Conservation (phyloP, 2,888 invertebrate species). For the Meliscaeva auricollis region DNA sequence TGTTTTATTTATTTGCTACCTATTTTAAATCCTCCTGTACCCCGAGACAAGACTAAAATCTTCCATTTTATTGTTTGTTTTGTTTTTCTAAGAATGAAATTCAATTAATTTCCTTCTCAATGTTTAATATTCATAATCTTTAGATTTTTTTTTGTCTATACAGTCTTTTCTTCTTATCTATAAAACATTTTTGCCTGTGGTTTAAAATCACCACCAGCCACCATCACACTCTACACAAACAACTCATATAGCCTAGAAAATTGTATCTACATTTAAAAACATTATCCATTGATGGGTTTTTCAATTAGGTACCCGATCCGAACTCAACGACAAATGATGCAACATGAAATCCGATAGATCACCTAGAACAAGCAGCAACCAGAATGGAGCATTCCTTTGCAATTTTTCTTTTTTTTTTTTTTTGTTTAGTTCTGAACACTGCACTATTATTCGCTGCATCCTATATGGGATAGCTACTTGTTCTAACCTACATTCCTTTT, state of each 20-base stretch:
- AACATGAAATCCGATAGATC: slow-evolving; percentile 70
- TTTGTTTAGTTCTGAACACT: neutral
- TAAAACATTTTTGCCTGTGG: too few species aligned
- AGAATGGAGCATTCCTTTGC: slow-evolving; percentile 46
- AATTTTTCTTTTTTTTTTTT: slow-evolving; percentile 12
- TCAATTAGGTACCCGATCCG: neutral
- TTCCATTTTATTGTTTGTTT: too few species aligned
- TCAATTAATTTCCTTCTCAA: too few species aligned
- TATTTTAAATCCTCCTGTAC: too few species aligned
- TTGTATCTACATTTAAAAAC: slow-evolving; percentile 49
- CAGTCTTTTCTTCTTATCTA: too few species aligned
- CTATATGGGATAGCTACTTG: slow-evolving; percentile 18
- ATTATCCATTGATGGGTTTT: slow-evolving; percentile 36
- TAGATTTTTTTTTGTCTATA: too few species aligned
- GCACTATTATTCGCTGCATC: slow-evolving; percentile 27
- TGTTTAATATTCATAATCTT: too few species aligned
- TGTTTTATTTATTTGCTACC: too few species aligned
- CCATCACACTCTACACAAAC: neutral
- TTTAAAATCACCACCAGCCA: too few species aligned
- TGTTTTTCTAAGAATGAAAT: too few species aligned
- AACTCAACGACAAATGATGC: slow-evolving; percentile 58
- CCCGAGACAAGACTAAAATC: too few species aligned
- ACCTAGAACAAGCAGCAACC: slow-evolving; percentile 52
- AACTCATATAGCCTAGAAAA: slow-evolving; percentile 19
- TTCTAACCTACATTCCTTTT: neutral